Base-by-base conservation (phyloP, 1,140 invertebrate genomes). In the Cotesia vestalis region DNA sequence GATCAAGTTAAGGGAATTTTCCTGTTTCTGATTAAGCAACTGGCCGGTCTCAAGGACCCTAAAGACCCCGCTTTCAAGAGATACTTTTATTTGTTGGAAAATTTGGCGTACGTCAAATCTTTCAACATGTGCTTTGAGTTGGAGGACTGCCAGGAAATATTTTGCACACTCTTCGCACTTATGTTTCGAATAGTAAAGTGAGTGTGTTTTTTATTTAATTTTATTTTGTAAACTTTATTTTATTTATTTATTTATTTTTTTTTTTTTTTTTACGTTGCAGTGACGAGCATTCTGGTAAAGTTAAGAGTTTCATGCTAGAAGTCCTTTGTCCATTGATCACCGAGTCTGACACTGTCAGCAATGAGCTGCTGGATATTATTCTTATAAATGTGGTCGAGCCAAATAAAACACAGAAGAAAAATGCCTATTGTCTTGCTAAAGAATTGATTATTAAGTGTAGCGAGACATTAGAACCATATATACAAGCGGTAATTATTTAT, bases 51-150 rank as follows among this genome's bases (percentile, higher is more conserved):
- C 6, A 94, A 95, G 82, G 97, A 99, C 88, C 96, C 97, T 0
- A 98, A 98, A 85, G 95, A 98, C 88, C 95, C 97, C 27, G 96
- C 96, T 2, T 99, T 99, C 84, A 99, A 99, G 85, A 89, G 97
- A 76, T 99, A 99, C 84, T 99, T 99, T 87, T 99, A 99, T 87
- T 88, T 95, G 59, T 87, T 96, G 72, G 94, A 98, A 89, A 99
- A 98, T 87, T 89, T 99, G 73, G 96, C 97, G 8, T 99, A 97
- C 87, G 97, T 98, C 20, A 99, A 99, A 84, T 98, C 96, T 0
- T 99, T 99, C 85, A 98, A 98, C 85, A 98, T 99, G 93, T 99
- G 97, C 85, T 97, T 99, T 84, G 97, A 99, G 83, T 85, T 99
- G 52, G 97, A 99, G 85, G 96, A 98, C 84, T 98, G 94, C 79